Percentiles rank a stretch among this genome's conserved stretches.
Conservation (phyloP, 2,113 vertebrate species). For the Neodon shergylaensis region DNA sequence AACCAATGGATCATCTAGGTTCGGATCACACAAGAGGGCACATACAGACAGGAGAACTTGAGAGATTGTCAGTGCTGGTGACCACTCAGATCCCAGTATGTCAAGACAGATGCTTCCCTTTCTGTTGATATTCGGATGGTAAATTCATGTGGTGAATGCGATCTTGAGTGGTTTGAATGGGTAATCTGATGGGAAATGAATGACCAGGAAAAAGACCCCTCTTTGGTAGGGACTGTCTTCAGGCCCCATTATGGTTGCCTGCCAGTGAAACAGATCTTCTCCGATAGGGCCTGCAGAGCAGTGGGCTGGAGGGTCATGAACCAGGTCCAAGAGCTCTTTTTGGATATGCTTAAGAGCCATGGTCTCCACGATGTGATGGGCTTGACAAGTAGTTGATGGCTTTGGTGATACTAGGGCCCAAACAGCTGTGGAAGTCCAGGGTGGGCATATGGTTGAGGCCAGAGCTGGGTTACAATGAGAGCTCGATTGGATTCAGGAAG, state of each 20-base stretch:
- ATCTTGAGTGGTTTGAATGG: conserved; percentile 6
- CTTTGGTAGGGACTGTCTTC: background rate
- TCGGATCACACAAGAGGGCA: background rate
- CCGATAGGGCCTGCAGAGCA: background rate
- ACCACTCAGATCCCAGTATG: conserved; percentile 12
- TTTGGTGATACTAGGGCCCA: background rate
- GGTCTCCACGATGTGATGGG: background rate
- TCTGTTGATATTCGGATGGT: conserved; percentile 5
- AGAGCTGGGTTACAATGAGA: no score
- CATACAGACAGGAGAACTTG: conserved; percentile 9
- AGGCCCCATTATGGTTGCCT: background rate
- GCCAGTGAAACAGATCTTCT: background rate
- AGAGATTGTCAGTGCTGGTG: conserved; percentile 14
- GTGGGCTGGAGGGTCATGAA: background rate
- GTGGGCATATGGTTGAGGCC: no score
- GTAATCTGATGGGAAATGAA: background rate
- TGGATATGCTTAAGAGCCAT: conserved; percentile 14
- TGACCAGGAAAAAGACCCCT: background rate
- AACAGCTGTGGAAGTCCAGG: accelerated
- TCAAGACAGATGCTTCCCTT: background rate
- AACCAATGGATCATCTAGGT: background rate
- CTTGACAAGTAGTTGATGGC: background rate
- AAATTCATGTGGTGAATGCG: background rate
- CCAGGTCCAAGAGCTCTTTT: background rate
- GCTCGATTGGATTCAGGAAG: accelerated